Conservation (phyloP, 2,888 invertebrate genomes). For the Siphonodentalium dalli region DNA sequence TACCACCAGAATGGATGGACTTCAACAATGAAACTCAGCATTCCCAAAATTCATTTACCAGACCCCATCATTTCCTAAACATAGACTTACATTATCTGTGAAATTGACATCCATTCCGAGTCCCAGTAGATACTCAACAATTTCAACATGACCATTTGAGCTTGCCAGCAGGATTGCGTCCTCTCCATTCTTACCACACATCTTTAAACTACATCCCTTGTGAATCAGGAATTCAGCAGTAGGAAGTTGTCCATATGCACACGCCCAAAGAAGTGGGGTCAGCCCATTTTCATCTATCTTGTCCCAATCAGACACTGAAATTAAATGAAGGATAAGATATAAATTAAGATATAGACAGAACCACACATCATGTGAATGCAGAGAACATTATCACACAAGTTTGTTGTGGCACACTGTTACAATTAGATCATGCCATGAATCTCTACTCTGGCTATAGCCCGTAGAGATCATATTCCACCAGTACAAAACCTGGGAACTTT, state of each 20-base stretch:
- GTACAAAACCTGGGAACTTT: no score
- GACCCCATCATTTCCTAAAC: background rate
- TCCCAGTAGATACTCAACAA: slow-evolving; percentile 76
- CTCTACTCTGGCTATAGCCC: no score
- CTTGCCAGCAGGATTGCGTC: slow-evolving; percentile 82
- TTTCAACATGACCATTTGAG: slow-evolving; percentile 77
- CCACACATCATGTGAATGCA: no score
- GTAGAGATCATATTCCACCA: no score
- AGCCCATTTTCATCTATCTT: slow-evolving; percentile 77
- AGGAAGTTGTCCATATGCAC: slow-evolving; percentile 78
- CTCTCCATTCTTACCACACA: slow-evolving; percentile 76
- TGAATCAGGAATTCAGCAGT: slow-evolving; percentile 69
- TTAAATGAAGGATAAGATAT: no score
- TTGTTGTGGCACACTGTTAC: no score
- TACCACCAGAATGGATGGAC: no score
- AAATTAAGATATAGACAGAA: no score
- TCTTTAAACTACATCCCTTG: slow-evolving; percentile 79
- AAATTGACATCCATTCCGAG: slow-evolving; percentile 75
- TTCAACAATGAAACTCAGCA: no score
- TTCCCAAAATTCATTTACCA: no score
- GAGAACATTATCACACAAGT: no score
- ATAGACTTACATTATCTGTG: slow-evolving; percentile 75
- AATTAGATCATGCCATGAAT: no score
- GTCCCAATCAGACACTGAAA: slow-evolving; percentile 42
- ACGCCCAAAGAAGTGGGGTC: slow-evolving; percentile 89